Conservation (phyloP, 2,888 invertebrate species). For the Caenorhabditis sulstoni region DNA sequence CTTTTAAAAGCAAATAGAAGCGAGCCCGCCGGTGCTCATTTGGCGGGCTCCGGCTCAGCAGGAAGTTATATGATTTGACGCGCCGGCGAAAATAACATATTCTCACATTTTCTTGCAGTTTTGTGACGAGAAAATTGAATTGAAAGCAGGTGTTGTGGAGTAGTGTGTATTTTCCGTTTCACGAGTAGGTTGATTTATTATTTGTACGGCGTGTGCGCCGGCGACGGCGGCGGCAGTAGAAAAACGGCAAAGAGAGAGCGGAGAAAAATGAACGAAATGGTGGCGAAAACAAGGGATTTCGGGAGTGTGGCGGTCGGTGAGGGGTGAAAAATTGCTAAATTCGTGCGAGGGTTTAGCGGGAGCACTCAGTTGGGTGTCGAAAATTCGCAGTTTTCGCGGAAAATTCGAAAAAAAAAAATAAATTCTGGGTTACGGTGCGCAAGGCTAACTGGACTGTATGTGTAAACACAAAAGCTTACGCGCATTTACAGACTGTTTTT, state of each 20-base stretch:
- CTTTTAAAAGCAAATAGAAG: slow-evolving; percentile 41
- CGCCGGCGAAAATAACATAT: background rate
- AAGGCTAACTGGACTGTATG: background rate
- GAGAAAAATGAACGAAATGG: background rate
- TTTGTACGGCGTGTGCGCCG: slow-evolving; percentile 17
- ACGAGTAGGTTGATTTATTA: slow-evolving; percentile 37
- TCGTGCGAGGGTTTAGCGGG: too few relatives aligned
- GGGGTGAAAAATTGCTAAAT: slow-evolving; percentile 15
- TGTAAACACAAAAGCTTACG: slow-evolving; percentile 1
- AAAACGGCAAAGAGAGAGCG: background rate
- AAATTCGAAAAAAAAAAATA: slow-evolving; percentile 1
- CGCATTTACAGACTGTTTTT: slow-evolving; percentile 2
- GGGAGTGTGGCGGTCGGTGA: background rate
- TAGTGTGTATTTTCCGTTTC: background rate
- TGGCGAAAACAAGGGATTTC: slow-evolving; percentile 28
- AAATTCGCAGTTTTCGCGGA: slow-evolving; percentile 4
- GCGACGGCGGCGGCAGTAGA: too few relatives aligned
- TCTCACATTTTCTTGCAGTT: background rate
- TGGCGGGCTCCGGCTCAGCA: background rate
- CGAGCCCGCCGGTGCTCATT: background rate
- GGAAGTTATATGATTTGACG: background rate
- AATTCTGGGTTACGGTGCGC: slow-evolving; percentile 7
- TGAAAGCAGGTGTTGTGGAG: slow-evolving; percentile 8
- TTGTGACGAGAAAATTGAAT: slow-evolving; percentile 44
- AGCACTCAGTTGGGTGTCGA: background rate